Base-by-base conservation (phyloP, 2,113 vertebrate genomes). In the Megaceryle maxima region DNA sequence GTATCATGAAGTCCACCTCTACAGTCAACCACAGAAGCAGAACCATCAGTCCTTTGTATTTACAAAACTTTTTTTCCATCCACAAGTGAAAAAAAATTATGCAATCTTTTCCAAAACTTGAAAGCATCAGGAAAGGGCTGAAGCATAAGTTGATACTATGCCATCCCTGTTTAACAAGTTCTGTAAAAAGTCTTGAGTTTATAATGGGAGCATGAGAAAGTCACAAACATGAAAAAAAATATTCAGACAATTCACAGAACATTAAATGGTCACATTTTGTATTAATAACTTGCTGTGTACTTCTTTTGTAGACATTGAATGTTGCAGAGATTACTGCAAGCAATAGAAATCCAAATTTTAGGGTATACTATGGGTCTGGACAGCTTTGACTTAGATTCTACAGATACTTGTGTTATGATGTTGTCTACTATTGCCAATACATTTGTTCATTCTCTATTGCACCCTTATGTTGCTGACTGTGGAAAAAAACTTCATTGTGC, bases 1-100 rank as follows among this genome's bases (percentile, higher is more conserved):
- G 97, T 57, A 98, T 95, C 3, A 79, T 98, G 16, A 98, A 98
- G 56, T 87, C 85, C 0, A 76, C 97, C 13, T 97, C 97, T 31
- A 98, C 11, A 55, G 3, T 10, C 20, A 70, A 24, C n/a, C 51
- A 35, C 41, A 83, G n/a, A 43, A 79, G 25, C 2, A 66, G 41
- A 94, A 68, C 17, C 7, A 29, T 67, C 24, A 29, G 2, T n/a
- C 12, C 4, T 53, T 64, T 76, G 19, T 22, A 33, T 59, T 76
- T 76, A 57, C 29, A 1, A 57, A 33, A 29, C 2, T 22, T 72
- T 84, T 74, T 74, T 87, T 55, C 20, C 28, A 83, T 37, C 24
- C 16, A 41, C 2, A 63, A 86, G 8, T 53, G 37, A 88, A 93
- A 70, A 75, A 10, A 1, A 2, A 55, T 22, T 43, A 25, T 2